Conservation (phyloP, 2,797 vertebrate species). For the Pantherophis alleghaniensis region DNA sequence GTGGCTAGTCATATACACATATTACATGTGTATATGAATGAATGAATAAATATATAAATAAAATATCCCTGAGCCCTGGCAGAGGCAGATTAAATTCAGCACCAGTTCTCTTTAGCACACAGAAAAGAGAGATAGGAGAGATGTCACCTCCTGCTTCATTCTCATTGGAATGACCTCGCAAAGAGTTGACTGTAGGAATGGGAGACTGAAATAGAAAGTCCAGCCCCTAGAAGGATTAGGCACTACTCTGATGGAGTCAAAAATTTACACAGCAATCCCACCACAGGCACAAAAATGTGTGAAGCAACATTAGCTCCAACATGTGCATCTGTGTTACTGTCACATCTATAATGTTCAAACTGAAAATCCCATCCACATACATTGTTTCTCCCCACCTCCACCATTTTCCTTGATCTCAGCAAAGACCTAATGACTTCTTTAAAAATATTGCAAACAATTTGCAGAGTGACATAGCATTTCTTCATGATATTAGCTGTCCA, state of each 20-base stretch:
- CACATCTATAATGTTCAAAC: background rate
- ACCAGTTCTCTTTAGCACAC: slow-evolving; percentile 41
- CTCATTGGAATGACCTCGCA: slow-evolving; percentile 72
- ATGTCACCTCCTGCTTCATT: slow-evolving; percentile 64
- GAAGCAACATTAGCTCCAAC: background rate
- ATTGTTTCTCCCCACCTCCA: background rate
- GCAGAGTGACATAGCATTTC: background rate
- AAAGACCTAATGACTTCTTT: background rate
- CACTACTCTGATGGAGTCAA: background rate
- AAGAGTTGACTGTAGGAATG: slow-evolving; percentile 27
- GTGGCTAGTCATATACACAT: background rate
- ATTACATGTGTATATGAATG: background rate
- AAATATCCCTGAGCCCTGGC: background rate
- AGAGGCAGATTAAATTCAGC: slow-evolving; percentile 47
- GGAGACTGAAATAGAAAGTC: slow-evolving; percentile 24
- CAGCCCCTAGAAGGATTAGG: slow-evolving; percentile 41
- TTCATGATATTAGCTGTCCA: background rate
- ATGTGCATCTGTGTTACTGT: background rate
- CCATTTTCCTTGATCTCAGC: background rate
- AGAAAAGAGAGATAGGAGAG: background rate
- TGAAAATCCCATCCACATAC: background rate
- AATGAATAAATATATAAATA: background rate
- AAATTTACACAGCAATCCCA: background rate
- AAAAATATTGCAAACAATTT: background rate
- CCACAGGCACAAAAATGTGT: background rate